Percentiles rank a stretch among this genome's conserved stretches.
phyloP scores from a whole-genome alignment of 1,140 invertebrate genomes.

The Trichogramma pretiosum region DNA sequence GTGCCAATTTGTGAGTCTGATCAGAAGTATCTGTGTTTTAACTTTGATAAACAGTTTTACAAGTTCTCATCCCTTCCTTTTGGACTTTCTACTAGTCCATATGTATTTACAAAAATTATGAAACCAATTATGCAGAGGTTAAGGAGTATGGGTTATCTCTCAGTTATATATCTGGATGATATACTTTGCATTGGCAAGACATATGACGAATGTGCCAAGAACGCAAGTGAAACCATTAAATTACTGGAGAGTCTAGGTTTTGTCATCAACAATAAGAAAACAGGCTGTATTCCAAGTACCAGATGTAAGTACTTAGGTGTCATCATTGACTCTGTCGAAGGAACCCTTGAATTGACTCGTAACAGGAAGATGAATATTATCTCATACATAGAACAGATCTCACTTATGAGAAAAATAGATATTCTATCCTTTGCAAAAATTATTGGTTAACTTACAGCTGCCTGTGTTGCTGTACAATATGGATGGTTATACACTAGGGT shows the following conservation, averaged over 20 bases:
- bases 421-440: constrained; percentile 5
- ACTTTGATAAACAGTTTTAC: constrained; percentile 6
- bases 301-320: constrained; percentile 12
- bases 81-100: constrained; percentile 21
- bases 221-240: not conserved
- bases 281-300: not conserved
- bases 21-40: constrained; percentile 21
- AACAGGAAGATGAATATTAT: too few species aligned
- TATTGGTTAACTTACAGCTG: constrained; percentile 2
- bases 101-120: constrained; percentile 17
- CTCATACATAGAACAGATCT: too few species aligned
- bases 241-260: constrained; percentile 8
- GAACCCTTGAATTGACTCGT: too few species aligned
- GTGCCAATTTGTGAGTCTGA: constrained; percentile 10
- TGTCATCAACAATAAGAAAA: constrained; percentile 6
- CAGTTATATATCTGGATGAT: constrained; percentile 14
- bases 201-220: not conserved
- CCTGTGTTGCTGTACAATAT: not conserved
- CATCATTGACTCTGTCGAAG: too few species aligned
- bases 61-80: constrained; percentile 6
- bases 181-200: constrained; percentile 4
- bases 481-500: constrained; percentile 1
- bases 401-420: too few species aligned
- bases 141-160: constrained; percentile 3
- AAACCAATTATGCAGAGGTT: constrained; percentile 6